Evolutionary conservation across 1,140 invertebrate genomes (phyloP).

Genomic region (Centruroides sculpturatus): DNA sequence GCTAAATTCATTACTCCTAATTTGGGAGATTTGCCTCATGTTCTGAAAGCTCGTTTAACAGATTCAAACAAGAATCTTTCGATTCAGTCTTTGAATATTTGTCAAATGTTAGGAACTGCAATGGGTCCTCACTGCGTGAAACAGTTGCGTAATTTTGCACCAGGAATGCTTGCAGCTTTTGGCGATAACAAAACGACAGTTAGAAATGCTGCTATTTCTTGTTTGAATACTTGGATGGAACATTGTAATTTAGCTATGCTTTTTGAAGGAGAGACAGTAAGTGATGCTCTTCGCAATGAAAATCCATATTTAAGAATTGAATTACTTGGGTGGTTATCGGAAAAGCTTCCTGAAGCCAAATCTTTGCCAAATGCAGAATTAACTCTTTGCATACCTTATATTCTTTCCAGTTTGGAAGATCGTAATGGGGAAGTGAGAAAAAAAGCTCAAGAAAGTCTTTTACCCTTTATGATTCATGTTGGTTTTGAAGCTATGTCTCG

Average conservation of each 20-base stretch:
- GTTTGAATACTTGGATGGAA: constrained; percentile 68
- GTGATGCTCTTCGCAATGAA: constrained; percentile 65
- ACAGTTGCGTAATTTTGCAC: constrained; percentile 64
- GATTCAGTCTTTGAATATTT: constrained; percentile 61
- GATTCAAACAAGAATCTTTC: constrained; percentile 88
- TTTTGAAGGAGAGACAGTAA: constrained; percentile 76
- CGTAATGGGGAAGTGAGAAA: constrained; percentile 80
- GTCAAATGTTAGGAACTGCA: constrained; percentile 55
- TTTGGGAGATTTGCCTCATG: constrained; percentile 65
- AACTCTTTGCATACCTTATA: constrained; percentile 51
- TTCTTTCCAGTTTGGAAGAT: constrained; percentile 79
- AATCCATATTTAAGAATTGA: constrained; percentile 66
- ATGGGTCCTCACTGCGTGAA: constrained; percentile 67
- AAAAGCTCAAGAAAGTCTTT: constrained; percentile 69
- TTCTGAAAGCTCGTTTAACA: constrained; percentile 52
- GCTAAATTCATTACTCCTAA: constrained; percentile 63
- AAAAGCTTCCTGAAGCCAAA: constrained; percentile 55
- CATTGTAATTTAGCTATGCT: constrained; percentile 57
- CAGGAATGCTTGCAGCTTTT: constrained; percentile 59
- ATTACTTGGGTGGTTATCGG: constrained; percentile 68
- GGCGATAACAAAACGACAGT: constrained; percentile 58
- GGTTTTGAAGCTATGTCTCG: constrained; percentile 68
- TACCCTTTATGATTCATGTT: constrained; percentile 85
- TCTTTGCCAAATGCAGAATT: constrained; percentile 58
- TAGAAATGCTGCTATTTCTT: constrained; percentile 54